Evolutionary conservation across 2,113 vertebrate genomes (phyloP).

Genomic region (Ictidomys tridecemlineatus): DNA sequence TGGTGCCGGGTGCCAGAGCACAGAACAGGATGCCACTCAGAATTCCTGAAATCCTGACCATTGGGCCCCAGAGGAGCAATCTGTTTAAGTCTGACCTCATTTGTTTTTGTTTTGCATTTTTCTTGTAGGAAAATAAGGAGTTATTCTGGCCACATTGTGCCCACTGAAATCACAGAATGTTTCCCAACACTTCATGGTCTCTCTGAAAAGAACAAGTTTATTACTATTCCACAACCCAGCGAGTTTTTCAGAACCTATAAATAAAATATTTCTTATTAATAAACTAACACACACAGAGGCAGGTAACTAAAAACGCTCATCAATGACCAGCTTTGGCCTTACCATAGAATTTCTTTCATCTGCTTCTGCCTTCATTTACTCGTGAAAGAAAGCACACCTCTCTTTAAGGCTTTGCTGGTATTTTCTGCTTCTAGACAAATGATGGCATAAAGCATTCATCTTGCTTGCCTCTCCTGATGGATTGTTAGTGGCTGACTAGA

Average conservation of each 20-base stretch:
- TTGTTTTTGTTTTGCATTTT: constrained; percentile 63
- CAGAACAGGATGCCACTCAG: background rate
- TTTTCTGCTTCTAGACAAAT: background rate
- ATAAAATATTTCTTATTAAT: constrained; percentile 45
- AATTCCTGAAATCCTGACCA: constrained; percentile 30
- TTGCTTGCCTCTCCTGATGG: background rate
- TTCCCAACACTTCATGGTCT: background rate
- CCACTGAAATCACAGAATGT: constrained; percentile 49
- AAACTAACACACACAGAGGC: background rate
- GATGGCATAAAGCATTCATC: background rate
- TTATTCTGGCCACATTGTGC: background rate
- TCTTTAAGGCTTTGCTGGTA: background rate
- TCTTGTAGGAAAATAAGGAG: constrained; percentile 26
- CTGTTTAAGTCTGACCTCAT: background rate
- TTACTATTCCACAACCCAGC: background rate
- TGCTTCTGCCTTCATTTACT: background rate
- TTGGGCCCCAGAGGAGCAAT: background rate
- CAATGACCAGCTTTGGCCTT: background rate
- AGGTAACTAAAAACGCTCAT: background rate
- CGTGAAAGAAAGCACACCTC: background rate
- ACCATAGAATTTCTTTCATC: background rate
- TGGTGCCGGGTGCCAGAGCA: background rate
- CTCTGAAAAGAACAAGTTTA: constrained; percentile 44
- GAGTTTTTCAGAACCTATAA: constrained; percentile 29
- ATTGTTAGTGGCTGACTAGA: background rate